A percentile compares a stretch with the other conserved stretches of the same genome.
Conservation (phyloP, 2,113 vertebrate species). For the Apteryx mantelli region DNA sequence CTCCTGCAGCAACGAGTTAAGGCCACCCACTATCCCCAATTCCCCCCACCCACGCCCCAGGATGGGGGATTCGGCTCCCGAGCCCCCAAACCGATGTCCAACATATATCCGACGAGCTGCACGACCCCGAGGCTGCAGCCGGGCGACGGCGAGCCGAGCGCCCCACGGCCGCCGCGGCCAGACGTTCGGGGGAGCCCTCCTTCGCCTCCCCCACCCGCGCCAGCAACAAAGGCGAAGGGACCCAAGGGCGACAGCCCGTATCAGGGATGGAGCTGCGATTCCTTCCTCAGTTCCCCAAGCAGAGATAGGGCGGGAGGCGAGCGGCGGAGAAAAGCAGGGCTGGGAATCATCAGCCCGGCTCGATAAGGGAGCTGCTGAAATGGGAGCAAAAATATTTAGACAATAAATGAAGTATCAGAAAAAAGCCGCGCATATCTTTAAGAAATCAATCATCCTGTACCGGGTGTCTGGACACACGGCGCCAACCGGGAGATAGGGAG, state of each 20-base stretch:
- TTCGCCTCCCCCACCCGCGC: neutral
- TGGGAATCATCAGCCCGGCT: constrained; percentile 76
- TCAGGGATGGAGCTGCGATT: constrained; percentile 61
- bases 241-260: constrained; percentile 8
- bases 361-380: constrained; percentile 81
- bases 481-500: constrained; percentile 91
- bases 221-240: neutral
- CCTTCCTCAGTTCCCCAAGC: constrained; percentile 60
- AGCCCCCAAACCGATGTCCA: too few relatives aligned
- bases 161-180: too few relatives aligned
- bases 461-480: constrained; percentile 95
- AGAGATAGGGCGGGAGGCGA: constrained; percentile 58
- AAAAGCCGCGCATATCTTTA: constrained; percentile 88
- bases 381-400: constrained; percentile 90
- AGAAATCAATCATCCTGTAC: constrained; percentile 97
- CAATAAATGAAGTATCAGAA: constrained; percentile 97
- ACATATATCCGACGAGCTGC: too few relatives aligned
- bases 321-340: constrained; percentile 53
- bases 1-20: neutral
- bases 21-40: neutral
- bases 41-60: neutral
- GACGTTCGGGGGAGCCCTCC: constrained; percentile 10
- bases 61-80: too few relatives aligned
- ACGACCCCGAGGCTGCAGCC: neutral
- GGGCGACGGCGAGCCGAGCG: neutral